Conservation (phyloP, 2,113 vertebrate species). For the Abramis brama region DNA sequence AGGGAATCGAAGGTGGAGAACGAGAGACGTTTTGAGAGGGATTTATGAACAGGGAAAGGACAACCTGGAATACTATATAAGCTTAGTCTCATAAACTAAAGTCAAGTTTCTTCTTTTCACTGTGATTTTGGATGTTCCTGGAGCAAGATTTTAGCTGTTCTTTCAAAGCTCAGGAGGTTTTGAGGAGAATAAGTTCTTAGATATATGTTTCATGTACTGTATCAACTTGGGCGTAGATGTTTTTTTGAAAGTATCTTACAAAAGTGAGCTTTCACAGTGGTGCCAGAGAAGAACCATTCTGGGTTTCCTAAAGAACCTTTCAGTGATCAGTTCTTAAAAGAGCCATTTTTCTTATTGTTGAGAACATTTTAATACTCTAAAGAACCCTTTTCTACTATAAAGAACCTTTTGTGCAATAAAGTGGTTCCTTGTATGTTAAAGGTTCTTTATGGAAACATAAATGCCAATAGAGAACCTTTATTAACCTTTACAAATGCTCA, state of each 20-base stretch:
- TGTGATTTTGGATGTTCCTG: not conserved
- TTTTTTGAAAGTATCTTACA: not conserved
- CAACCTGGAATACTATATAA: slow-evolving; percentile 39
- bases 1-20: slow-evolving; percentile 52
- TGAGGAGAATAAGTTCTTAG: not conserved
- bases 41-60: slow-evolving; percentile 48
- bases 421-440: too few species aligned
- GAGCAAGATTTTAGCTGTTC: not conserved
- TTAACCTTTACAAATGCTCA: not conserved
- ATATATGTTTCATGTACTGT: not conserved
- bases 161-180: not conserved
- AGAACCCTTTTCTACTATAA: too few species aligned
- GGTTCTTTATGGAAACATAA: too few species aligned
- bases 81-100: slow-evolving; percentile 5
- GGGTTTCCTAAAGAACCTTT: too few species aligned
- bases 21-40: slow-evolving; percentile 29
- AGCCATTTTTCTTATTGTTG: too few species aligned
- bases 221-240: not conserved
- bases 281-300: too few species aligned
- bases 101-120: not conserved
- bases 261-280: too few species aligned
- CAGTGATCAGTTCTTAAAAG: too few species aligned
- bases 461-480: too few species aligned
- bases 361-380: too few species aligned
- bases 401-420: too few species aligned